Evolutionary conservation across 2,113 vertebrate genomes (phyloP).

Genomic region (Aplodontia rufa): DNA sequence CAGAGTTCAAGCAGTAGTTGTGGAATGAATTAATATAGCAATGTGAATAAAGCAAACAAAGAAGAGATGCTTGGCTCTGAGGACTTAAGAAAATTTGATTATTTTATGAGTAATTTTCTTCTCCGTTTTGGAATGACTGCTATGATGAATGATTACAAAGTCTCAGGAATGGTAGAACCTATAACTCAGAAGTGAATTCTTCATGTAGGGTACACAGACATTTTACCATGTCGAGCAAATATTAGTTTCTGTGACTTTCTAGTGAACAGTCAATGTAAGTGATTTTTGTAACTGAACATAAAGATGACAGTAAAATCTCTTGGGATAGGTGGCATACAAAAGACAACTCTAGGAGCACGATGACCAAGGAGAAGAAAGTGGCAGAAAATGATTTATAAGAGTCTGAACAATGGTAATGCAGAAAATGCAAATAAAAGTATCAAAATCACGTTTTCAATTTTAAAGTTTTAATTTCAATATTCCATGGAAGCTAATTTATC

Average conservation of each 20-base stretch:
- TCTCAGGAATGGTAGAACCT: background rate
- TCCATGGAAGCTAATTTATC: conserved; percentile 22
- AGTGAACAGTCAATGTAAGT: background rate
- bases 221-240: background rate
- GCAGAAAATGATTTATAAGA: background rate
- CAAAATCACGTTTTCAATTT: background rate
- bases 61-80: background rate
- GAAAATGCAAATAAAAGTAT: background rate
- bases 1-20: background rate
- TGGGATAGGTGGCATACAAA: background rate
- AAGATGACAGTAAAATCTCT: background rate
- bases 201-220: background rate
- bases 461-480: conserved; percentile 47
- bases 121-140: background rate
- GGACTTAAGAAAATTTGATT: background rate
- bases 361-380: background rate
- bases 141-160: background rate
- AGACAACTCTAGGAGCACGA: background rate
- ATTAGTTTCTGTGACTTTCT: background rate
- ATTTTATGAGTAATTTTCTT: background rate
- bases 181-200: background rate
- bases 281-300: background rate
- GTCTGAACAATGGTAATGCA: background rate
- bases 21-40: background rate
- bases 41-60: background rate